phyloP scores from a whole-genome alignment of 2,888 invertebrate genomes.

The Plusia festucae region DNA sequence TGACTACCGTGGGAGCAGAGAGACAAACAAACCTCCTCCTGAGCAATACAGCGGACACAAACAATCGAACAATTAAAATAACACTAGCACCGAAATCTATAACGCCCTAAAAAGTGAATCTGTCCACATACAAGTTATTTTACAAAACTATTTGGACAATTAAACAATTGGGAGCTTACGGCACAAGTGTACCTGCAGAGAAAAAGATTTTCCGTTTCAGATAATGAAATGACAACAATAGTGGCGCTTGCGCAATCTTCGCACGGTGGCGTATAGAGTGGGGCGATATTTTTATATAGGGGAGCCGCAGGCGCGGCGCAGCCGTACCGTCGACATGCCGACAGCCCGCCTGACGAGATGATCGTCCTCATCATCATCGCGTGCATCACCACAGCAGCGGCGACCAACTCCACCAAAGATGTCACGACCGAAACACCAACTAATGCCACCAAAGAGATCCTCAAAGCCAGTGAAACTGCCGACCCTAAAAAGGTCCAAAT shows the following conservation, averaged over 20 bases:
- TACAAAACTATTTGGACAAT: slow-evolving; percentile 80
- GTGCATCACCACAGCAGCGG: slow-evolving; percentile 72
- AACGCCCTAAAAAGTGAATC: slow-evolving; percentile 65
- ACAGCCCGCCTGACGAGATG: slow-evolving; percentile 81
- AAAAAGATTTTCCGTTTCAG: slow-evolving; percentile 89
- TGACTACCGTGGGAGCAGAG: slow-evolving; percentile 76
- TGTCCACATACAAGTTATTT: slow-evolving; percentile 75
- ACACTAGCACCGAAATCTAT: slow-evolving; percentile 59
- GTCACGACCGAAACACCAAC: slow-evolving; percentile 68
- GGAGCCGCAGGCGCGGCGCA: slow-evolving; percentile 76
- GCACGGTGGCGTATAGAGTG: slow-evolving; percentile 83
- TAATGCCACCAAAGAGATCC: slow-evolving; percentile 87
- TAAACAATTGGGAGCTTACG: slow-evolving; percentile 86
- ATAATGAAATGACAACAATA: slow-evolving; percentile 89
- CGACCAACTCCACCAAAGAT: slow-evolving; percentile 68
- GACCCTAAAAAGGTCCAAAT: slow-evolving; percentile 93
- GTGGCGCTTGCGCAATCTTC: slow-evolving; percentile 84
- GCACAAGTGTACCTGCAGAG: slow-evolving; percentile 78
- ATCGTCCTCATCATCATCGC: slow-evolving; percentile 77
- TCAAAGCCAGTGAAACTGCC: slow-evolving; percentile 90
- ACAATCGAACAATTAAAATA: slow-evolving; percentile 80
- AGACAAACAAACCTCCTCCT: slow-evolving; percentile 52
- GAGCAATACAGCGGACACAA: slow-evolving; percentile 66
- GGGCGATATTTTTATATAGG: slow-evolving; percentile 88
- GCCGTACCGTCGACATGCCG: slow-evolving; percentile 86